Base-by-base conservation (phyloP, 2,113 vertebrate species). In the Chaetorhynchus papuensis region DNA sequence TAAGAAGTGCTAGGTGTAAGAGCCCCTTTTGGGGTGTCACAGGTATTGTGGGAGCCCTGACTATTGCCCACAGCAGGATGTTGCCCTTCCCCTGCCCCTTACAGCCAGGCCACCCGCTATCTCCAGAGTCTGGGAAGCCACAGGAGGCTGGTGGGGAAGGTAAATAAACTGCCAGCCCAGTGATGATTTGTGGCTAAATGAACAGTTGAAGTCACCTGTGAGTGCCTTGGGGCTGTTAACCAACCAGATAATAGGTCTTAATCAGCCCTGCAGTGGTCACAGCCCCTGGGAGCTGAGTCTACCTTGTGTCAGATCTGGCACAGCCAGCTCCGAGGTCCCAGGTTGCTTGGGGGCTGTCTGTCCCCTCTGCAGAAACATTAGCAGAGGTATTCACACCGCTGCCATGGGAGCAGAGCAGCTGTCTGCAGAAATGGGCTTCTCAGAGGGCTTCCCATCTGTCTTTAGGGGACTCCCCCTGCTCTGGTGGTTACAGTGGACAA, bases 171-270 rank as follows among this genome's bases (percentile, higher is more conserved):
- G 92, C 95, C 95, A 96, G 52, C 30, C 41, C 65, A 2, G 4
- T 12, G 2, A 83, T 96, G 94, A 96, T 95, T 94, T 93, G 96
- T 96, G 21, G n/a, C 57, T 71, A 95, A 96, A 96, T 90, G 87
- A 97, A 93, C 30, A 88, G 66, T 28, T 84, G 65, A 93, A 96
- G 94, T 96, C 44, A 96, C 75, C 75, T 52, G 61, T 4, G 20
- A 76, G 42, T 49, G 60, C 64, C 63, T 45, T 6, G 2, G 64
- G 24, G 39, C 78, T 0, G 0, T 76, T 82, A 89, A 72, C 69
- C 65, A 74, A 83, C 28, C 63, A 66, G 75, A 63, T 94, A 80
- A 80, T 77, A 33, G 33, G n/a, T 47, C 33, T 72, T 83, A 93
- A 80, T 96, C 78, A 93, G 72, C 28, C 22, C 33, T 2, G 2